These are phyloP conservation scores for Ethmia dodecea DNA, from an alignment of 2,888 invertebrate genomes.

Conservation along the genomic window DNA sequence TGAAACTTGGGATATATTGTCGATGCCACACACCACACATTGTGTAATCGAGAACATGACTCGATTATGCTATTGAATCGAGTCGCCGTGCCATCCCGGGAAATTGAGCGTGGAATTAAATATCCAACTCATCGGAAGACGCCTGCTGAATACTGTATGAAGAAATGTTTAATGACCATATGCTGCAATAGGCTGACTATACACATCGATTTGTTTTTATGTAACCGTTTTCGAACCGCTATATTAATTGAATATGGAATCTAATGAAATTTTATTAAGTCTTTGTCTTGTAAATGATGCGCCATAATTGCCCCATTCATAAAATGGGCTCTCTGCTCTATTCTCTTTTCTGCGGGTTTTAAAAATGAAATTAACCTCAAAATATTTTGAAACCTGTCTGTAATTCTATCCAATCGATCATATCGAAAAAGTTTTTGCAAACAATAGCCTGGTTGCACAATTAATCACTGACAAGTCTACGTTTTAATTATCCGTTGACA, in stretches of 20 bases:
- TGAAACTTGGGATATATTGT: constrained; percentile 53
- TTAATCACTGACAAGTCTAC: constrained; percentile 5
- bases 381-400: too few species aligned
- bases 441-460: constrained; percentile 1
- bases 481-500: constrained; percentile 16
- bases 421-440: too few species aligned
- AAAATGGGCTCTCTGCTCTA: too few species aligned
- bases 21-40: constrained; percentile 43
- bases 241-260: too few species aligned
- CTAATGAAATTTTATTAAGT: too few species aligned
- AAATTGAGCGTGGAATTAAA: constrained; percentile 29
- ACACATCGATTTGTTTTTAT: constrained; percentile 6
- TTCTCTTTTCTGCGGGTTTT: too few species aligned
- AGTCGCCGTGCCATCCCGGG: constrained; percentile 32
- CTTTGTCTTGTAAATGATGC: too few species aligned
- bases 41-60: constrained; percentile 45
- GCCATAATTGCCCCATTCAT: too few species aligned
- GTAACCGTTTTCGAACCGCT: too few species aligned
- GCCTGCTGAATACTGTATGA: constrained; percentile 17
- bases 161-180: constrained; percentile 21
- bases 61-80: constrained; percentile 38
- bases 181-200: constrained; percentile 21
- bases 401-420: too few species aligned
- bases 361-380: too few species aligned
- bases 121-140: background rate